Percentiles rank a stretch among this genome's conserved stretches.
Evolutionary conservation across 2,888 invertebrate species (phyloP).

Genomic region (Mystacides longicornis): DNA sequence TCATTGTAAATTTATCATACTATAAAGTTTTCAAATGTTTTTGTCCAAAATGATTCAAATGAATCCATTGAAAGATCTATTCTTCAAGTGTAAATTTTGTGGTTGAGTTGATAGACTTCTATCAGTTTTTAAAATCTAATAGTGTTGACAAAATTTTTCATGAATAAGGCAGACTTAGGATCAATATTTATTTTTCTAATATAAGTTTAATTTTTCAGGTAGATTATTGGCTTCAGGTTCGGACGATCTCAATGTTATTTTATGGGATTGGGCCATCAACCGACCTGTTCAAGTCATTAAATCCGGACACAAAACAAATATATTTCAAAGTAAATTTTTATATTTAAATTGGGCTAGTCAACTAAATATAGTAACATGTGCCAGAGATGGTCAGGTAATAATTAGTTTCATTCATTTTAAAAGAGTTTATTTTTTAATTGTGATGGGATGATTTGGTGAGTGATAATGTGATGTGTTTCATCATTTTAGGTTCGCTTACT

Average conservation of each 20-base stretch:
- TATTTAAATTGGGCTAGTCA: constrained; percentile 63
- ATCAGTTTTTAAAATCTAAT: too few relatives aligned
- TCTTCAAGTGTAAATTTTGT: too few relatives aligned
- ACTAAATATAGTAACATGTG: constrained; percentile 79
- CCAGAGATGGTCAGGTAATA: constrained; percentile 80
- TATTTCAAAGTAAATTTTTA: constrained; percentile 88
- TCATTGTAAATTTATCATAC: too few relatives aligned
- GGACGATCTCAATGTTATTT: constrained; percentile 76
- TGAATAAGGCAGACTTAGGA: too few relatives aligned
- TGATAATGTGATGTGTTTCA: not conserved
- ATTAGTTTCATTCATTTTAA: too few relatives aligned
- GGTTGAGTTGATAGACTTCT: too few relatives aligned
- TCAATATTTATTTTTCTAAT: too few relatives aligned
- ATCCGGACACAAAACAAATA: constrained; percentile 80
- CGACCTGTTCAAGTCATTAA: constrained; percentile 58
- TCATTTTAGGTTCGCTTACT: constrained; percentile 49
- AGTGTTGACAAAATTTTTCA: too few relatives aligned
- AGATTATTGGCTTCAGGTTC: constrained; percentile 80
- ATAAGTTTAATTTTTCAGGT: constrained; percentile 36
- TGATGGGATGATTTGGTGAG: not conserved
- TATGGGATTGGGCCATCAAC: constrained; percentile 88
- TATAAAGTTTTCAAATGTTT: too few relatives aligned
- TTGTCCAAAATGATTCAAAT: too few relatives aligned
- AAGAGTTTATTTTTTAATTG: not conserved
- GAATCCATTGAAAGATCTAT: too few relatives aligned